Evolutionary conservation across 1,140 invertebrate species (phyloP).

Genomic region (Spodoptera frugiperda): DNA sequence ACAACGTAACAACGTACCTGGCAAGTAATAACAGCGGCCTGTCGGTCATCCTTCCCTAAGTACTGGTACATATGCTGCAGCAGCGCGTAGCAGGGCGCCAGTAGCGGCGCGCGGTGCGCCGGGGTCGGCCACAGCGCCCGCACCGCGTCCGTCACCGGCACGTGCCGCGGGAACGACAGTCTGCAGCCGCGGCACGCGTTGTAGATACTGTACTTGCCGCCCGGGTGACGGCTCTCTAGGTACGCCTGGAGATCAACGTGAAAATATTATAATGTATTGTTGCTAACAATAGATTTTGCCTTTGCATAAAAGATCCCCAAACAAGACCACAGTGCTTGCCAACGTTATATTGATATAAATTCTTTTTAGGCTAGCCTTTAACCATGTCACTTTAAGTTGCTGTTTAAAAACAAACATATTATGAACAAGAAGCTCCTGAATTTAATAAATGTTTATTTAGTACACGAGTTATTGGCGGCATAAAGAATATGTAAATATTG

Average conservation of each 20-base stretch:
- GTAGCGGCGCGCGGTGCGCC: slow-evolving; percentile 89
- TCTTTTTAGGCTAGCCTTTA: too few species aligned
- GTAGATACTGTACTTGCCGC: slow-evolving; percentile 88
- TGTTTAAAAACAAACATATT: too few species aligned
- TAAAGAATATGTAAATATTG: too few species aligned
- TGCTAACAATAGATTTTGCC: too few species aligned
- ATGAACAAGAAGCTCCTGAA: not conserved
- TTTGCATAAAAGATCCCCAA: too few species aligned
- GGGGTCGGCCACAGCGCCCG: slow-evolving; percentile 74
- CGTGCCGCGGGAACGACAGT: slow-evolving; percentile 85
- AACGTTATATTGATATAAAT: too few species aligned
- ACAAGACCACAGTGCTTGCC: too few species aligned
- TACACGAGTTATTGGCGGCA: too few species aligned
- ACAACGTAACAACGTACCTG: slow-evolving; percentile 87
- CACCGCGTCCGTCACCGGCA: slow-evolving; percentile 87
- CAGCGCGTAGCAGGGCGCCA: slow-evolving; percentile 92
- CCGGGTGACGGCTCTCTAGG: slow-evolving; percentile 91
- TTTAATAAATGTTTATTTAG: too few species aligned
- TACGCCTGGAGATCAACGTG: slow-evolving; percentile 81
- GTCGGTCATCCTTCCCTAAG: slow-evolving; percentile 92
- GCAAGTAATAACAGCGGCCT: slow-evolving; percentile 95
- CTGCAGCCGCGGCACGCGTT: slow-evolving; percentile 82
- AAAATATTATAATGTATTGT: not conserved
- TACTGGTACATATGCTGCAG: slow-evolving; percentile 96
- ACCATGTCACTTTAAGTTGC: too few species aligned